Conservation (phyloP, 92 coral and sea anemone genomes). For the Porites rus region DNA sequence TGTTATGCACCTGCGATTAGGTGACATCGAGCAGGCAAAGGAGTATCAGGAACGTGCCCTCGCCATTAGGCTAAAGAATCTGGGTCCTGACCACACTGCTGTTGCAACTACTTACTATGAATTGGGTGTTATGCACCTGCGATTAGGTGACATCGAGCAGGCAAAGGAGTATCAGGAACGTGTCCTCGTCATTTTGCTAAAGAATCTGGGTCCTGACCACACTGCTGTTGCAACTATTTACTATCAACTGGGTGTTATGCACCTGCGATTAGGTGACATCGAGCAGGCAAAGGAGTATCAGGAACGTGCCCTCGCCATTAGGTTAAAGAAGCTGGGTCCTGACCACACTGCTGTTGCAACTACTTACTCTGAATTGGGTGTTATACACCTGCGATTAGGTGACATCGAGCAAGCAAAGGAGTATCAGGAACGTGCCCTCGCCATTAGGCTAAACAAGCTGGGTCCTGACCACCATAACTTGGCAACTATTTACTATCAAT, state of each 20-base stretch:
- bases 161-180: constrained; percentile 20
- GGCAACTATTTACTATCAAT: too few relatives aligned
- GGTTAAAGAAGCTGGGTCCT: not conserved
- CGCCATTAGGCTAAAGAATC: not conserved
- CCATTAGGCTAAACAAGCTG: too few relatives aligned
- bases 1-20: not conserved
- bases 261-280: not conserved
- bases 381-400: too few relatives aligned
- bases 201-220: not conserved
- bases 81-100: not conserved
- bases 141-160: not conserved
- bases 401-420: too few relatives aligned
- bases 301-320: not conserved
- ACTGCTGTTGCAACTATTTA: not conserved
- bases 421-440: too few relatives aligned
- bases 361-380: too few relatives aligned
- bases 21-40: not conserved
- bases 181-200: constrained; percentile 5
- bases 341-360: too few relatives aligned
- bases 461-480: too few relatives aligned
- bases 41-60: not conserved
- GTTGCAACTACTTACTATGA: not conserved
- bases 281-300: not conserved
- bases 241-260: not conserved
- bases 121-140: not conserved